A percentile compares a stretch with the other conserved stretches of the same genome.
Evolutionary conservation across 2,797 vertebrate species (phyloP).

Genomic region (Loris lydekkerianus): DNA sequence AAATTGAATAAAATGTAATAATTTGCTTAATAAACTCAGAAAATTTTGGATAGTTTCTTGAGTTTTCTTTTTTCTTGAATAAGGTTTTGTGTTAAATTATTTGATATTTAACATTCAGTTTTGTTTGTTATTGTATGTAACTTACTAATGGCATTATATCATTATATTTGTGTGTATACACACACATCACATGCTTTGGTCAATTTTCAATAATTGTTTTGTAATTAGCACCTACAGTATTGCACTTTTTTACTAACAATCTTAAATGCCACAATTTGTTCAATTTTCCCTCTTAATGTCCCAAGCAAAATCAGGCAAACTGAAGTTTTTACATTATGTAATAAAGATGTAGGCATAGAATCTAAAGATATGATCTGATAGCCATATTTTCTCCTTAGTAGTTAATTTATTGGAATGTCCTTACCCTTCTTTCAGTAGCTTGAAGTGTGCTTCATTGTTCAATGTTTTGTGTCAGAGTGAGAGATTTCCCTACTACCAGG

Average conservation of each 20-base stretch:
- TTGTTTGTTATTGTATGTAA: conserved; percentile 33
- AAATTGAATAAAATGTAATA: neutral
- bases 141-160: neutral
- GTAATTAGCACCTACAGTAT: neutral
- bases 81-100: neutral
- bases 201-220: conserved; percentile 5
- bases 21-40: neutral
- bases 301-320: neutral
- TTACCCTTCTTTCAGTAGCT: conserved; percentile 67
- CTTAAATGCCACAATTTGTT: neutral
- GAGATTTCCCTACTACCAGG: conserved; percentile 77
- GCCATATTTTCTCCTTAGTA: conserved; percentile 61
- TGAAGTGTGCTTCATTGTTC: conserved; percentile 71
- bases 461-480: conserved; percentile 77
- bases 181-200: neutral
- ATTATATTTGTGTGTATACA: too few relatives aligned
- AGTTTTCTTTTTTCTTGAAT: neutral
- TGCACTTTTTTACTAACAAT: conserved; percentile 31
- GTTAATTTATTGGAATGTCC: conserved; percentile 66
- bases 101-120: neutral
- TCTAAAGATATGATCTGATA: conserved; percentile 55
- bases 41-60: neutral
- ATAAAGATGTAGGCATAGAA: neutral
- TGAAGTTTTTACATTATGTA: neutral
- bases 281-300: neutral